Conservation (phyloP, 92 coral and sea anemone species). For the Porites evermanni region DNA sequence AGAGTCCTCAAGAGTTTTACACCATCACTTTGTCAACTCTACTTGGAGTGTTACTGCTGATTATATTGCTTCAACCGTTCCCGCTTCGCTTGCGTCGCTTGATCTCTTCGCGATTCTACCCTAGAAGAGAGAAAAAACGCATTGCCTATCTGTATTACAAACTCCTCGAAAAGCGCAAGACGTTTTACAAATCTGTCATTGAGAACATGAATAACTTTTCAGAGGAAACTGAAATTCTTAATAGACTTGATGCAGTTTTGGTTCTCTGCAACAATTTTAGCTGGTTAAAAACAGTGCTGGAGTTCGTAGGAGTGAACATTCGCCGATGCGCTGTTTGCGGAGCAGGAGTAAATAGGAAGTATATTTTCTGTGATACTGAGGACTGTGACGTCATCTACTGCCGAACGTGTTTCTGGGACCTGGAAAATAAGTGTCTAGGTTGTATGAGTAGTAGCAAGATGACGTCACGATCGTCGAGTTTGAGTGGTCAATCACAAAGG, state of each 20-base stretch:
- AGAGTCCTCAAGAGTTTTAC: conserved; percentile 65
- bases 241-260: conserved; percentile 75
- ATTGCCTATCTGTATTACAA: conserved; percentile 92
- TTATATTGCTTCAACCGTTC: conserved; percentile 87
- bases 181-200: conserved; percentile 81
- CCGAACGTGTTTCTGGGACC: conserved; percentile 97
- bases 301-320: conserved; percentile 73
- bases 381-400: conserved; percentile 93
- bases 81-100: conserved; percentile 83
- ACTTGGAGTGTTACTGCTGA: conserved; percentile 75
- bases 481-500: conserved; percentile 51
- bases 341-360: conserved; percentile 77
- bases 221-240: conserved; percentile 87
- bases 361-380: conserved; percentile 81
- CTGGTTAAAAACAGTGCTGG: conserved; percentile 77
- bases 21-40: conserved; percentile 69
- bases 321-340: conserved; percentile 91
- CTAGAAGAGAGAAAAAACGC: conserved; percentile 92
- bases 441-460: conserved; percentile 91
- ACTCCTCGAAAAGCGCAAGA: conserved; percentile 91
- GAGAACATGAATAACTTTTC: conserved; percentile 85
- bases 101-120: conserved; percentile 86
- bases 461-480: conserved; percentile 79
- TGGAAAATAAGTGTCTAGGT: conserved; percentile 96
- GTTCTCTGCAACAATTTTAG: conserved; percentile 83